Conservation (phyloP, 2,888 invertebrate species). For the Mythimna loreyi region DNA sequence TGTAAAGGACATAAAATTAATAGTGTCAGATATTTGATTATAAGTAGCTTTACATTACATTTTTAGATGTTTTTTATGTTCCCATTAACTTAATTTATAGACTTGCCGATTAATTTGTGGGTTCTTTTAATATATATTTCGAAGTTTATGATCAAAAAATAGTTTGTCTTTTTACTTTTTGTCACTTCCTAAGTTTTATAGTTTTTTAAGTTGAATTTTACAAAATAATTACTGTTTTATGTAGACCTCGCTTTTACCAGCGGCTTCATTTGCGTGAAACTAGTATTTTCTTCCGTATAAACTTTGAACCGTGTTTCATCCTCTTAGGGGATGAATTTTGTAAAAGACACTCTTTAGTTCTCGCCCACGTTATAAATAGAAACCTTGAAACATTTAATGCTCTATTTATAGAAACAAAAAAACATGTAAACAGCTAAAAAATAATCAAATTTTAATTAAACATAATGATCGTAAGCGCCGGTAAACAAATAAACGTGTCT, state of each 20-base stretch:
- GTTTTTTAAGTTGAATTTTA: constrained; percentile 15
- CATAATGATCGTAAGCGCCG: constrained; percentile 20
- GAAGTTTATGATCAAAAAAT: constrained; percentile 30
- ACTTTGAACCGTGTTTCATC: no score
- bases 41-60: constrained; percentile 39
- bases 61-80: constrained; percentile 47
- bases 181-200: constrained; percentile 28
- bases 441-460: constrained; percentile 31
- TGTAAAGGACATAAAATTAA: constrained; percentile 56
- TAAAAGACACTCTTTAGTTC: no score
- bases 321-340: no score
- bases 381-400: no score
- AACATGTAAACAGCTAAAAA: constrained; percentile 7
- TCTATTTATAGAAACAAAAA: constrained; percentile 9
- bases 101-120: constrained; percentile 57
- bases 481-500: constrained; percentile 9
- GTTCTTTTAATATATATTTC: constrained; percentile 23
- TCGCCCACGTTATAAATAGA: no score
- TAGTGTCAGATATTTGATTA: constrained; percentile 55
- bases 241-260: no score
- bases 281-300: no score
- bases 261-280: no score
- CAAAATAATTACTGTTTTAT: neutral
- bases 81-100: constrained; percentile 59
- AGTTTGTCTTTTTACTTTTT: constrained; percentile 26